Base-by-base conservation (phyloP, 2,797 vertebrate species). In the Pogonophryne albipinna region DNA sequence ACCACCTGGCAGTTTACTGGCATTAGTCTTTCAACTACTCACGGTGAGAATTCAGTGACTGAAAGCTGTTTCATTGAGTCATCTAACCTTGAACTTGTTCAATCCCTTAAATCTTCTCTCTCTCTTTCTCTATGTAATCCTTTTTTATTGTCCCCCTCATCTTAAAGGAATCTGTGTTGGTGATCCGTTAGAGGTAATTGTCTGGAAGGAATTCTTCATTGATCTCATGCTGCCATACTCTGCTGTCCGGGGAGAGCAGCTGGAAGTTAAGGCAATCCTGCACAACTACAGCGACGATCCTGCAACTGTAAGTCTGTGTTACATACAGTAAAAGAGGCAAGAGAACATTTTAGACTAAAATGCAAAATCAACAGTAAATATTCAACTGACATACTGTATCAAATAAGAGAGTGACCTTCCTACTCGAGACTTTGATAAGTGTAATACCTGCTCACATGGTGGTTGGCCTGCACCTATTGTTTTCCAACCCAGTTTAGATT, bases 1-100 rank as follows among this genome's bases (percentile, higher is more conserved):
- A 98, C 97, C 66, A 97, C 96, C 3, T 98, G 97, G 97, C 94
- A 97, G 87, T 92, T 99, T 9, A 91, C 94, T 65, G 97, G 96
- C 0, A 88, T 98, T 75, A 96, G 97, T 75, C 44, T 98, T 61
- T 96, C 97, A 0, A 76, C 3, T 45, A 92, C 80, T 10, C 70
- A 81, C 1, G 91, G 94, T 95, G 72, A 85, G 63, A 31, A 45
- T 5, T 64, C 11, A 13, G 2, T 17, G 13, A 51, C 8, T 13
- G 3, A 14, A 61, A 16, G n/a, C 0, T 17, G 6, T 57, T 14
- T 31, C 5, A 3, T 10, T 58, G 44, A 20, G 42, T 7, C 7
- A n/a, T 46, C 44, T 49, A 9, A 52, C 47, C n/a, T n/a, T n/a
- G n/a, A n/a, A n/a, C n/a, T n/a, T n/a, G n/a, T n/a, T n/a, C n/a